phyloP scores from a whole-genome alignment of 1,140 invertebrate species.

The Zaprionus nigranus region DNA sequence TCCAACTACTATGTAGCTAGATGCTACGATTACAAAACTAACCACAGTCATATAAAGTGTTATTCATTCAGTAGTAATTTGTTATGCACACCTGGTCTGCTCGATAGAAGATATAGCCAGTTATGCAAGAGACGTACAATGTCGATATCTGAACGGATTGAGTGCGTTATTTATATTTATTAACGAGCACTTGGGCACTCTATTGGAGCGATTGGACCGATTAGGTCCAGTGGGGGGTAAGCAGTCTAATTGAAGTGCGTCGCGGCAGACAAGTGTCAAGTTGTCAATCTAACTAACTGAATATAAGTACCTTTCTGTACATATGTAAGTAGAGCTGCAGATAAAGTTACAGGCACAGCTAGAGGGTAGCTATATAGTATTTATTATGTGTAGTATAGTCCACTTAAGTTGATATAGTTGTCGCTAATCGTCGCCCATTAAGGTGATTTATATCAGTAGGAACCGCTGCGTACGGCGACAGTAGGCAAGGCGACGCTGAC shows the following conservation, averaged over 20 bases:
- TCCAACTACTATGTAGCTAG: not conserved
- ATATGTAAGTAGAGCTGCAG: not conserved
- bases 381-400: too few relatives aligned
- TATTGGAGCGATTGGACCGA: not conserved
- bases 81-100: not conserved
- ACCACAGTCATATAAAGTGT: too few relatives aligned
- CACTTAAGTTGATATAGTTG: not conserved
- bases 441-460: not conserved
- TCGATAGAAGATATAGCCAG: not conserved
- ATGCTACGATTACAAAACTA: too few relatives aligned
- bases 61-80: not conserved
- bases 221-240: not conserved
- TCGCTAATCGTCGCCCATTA: not conserved
- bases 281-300: too few relatives aligned
- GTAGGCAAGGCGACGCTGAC: not conserved
- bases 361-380: not conserved
- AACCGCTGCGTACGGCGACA: not conserved
- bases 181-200: not conserved
- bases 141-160: conserved; percentile 2
- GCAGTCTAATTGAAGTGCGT: not conserved
- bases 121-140: not conserved
- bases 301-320: not conserved
- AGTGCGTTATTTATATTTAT: not conserved
- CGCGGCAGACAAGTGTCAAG: not conserved
- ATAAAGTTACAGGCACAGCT: not conserved